These are phyloP conservation scores for Ennomos quercinarius DNA, from an alignment of 2,888 invertebrate genomes.

Conservation along the genomic window DNA sequence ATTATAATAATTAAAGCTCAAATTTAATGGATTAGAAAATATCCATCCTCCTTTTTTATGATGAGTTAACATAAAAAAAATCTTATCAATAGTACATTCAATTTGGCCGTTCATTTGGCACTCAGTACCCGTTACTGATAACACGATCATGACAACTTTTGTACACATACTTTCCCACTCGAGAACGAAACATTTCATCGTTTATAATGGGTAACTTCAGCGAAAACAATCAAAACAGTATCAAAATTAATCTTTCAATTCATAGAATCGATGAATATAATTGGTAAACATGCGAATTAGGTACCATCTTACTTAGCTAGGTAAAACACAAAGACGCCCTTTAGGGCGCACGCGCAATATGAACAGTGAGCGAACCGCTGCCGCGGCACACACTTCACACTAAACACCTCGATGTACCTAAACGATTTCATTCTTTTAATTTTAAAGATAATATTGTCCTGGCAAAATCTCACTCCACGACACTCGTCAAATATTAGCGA, in stretches of 20 bases:
- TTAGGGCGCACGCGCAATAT: slow-evolving; percentile 39
- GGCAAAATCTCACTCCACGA: slow-evolving; percentile 84
- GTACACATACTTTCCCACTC: slow-evolving; percentile 58
- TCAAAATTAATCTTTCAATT: slow-evolving; percentile 48
- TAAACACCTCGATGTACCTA: slow-evolving; percentile 68
- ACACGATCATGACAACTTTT: slow-evolving; percentile 57
- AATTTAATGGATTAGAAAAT: slow-evolving; percentile 71
- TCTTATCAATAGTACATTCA: slow-evolving; percentile 62
- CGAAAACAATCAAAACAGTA: slow-evolving; percentile 49
- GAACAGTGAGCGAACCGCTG: slow-evolving; percentile 27
- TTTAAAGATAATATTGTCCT: slow-evolving; percentile 83
- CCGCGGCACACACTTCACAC: slow-evolving; percentile 51
- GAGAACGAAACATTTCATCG: slow-evolving; percentile 51
- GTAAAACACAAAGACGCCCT: slow-evolving; percentile 37
- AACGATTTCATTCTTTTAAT: slow-evolving; percentile 58
- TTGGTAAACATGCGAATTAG: slow-evolving; percentile 29
- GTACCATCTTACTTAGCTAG: slow-evolving; percentile 35
- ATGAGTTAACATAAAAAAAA: slow-evolving; percentile 66
- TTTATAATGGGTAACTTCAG: slow-evolving; percentile 47
- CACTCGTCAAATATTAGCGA: slow-evolving; percentile 81
- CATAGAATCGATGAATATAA: slow-evolving; percentile 42
- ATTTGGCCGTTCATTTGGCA: slow-evolving; percentile 67
- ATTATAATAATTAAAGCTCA: slow-evolving; percentile 85
- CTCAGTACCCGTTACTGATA: slow-evolving; percentile 60
- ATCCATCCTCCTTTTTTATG: slow-evolving; percentile 63